Conservation (phyloP, 2,113 vertebrate species). For the Gymnocephalus cernua region DNA sequence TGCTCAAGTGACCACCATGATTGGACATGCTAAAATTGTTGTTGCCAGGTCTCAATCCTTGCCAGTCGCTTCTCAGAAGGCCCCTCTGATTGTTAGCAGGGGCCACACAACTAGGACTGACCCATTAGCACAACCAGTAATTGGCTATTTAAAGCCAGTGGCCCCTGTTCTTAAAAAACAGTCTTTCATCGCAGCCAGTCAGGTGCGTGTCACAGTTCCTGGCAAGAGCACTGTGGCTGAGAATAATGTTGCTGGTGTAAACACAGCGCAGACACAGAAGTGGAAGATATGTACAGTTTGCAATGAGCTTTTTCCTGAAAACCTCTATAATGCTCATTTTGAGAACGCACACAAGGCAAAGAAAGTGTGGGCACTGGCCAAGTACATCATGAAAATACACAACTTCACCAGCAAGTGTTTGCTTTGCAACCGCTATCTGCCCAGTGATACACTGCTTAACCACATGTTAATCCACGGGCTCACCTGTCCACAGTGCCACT, state of each 20-base stretch:
- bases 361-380: conserved; percentile 95
- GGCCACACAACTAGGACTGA: conserved; percentile 86
- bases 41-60: conserved; percentile 88
- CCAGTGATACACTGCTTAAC: conserved; percentile 96
- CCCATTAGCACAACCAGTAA: conserved; percentile 89
- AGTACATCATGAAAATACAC: conserved; percentile 99
- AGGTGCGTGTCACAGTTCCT: conserved; percentile 83
- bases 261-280: conserved; percentile 94
- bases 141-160: conserved; percentile 90
- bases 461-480: conserved; percentile 98
- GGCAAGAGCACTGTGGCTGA: conserved; percentile 72
- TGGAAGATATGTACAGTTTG: conserved; percentile 99
- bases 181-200: conserved; percentile 79
- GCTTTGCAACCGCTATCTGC: conserved; percentile 97
- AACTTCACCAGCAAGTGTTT: conserved; percentile 99
- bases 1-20: conserved; percentile 98
- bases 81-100: conserved; percentile 83
- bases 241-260: conserved; percentile 61
- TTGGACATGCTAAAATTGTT: conserved; percentile 94
- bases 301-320: conserved; percentile 98
- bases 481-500: conserved; percentile 95
- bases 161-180: conserved; percentile 85
- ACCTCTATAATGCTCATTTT: conserved; percentile 95
- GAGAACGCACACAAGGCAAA: conserved; percentile 98
- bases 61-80: conserved; percentile 86